Conservation (phyloP, 1,140 invertebrate genomes). For the Drosophila pachea region DNA sequence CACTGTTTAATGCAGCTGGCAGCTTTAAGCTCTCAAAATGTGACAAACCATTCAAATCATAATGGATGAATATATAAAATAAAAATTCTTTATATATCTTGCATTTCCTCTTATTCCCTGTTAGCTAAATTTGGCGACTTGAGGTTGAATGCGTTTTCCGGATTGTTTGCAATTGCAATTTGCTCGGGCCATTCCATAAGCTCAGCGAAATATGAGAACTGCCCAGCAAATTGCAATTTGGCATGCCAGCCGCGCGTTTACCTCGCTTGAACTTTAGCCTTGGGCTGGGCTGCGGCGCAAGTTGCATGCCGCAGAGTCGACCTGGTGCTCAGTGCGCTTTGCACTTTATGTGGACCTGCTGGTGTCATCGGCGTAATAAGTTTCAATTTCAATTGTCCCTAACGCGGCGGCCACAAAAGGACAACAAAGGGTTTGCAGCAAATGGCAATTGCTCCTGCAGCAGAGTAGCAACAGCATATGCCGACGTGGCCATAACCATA, state of each 20-base stretch:
- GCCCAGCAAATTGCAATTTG: constrained; percentile 59
- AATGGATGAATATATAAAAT: background rate
- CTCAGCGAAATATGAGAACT: constrained; percentile 47
- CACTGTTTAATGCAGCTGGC: background rate
- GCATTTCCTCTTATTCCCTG: too few relatives aligned
- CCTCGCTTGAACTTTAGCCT: constrained; percentile 45
- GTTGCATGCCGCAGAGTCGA: background rate
- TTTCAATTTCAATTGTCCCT: constrained; percentile 70
- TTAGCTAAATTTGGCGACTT: background rate
- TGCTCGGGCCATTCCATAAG: constrained; percentile 29
- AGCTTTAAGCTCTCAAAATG: background rate
- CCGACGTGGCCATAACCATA: constrained; percentile 20
- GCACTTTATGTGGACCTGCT: constrained; percentile 33
- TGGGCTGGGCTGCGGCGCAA: background rate
- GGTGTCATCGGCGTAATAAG: constrained; percentile 60
- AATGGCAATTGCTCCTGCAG: constrained; percentile 9
- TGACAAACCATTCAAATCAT: background rate
- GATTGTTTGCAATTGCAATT: constrained; percentile 31
- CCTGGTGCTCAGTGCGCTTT: constrained; percentile 31
- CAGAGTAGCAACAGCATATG: background rate
- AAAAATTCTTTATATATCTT: too few relatives aligned
- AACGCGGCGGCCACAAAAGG: constrained; percentile 37
- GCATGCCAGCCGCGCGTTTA: constrained; percentile 45
- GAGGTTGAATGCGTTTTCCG: background rate
- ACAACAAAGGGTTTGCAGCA: constrained; percentile 41